Percentiles rank a stretch among this genome's conserved stretches.
Conservation (phyloP, 1,140 invertebrate genomes). For the Dryas iulia region DNA sequence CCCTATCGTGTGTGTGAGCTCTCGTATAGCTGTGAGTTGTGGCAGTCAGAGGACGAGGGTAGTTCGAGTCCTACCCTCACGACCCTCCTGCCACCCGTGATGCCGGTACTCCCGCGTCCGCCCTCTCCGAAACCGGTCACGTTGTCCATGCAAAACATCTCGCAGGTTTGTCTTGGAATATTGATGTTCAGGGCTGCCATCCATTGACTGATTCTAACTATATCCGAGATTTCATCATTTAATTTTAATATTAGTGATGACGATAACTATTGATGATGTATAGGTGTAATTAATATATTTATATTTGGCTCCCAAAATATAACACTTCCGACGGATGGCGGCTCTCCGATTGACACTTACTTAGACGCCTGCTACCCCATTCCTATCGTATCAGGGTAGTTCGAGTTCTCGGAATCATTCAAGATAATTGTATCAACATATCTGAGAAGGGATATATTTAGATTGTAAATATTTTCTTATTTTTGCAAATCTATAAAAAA, state of each 20-base stretch:
- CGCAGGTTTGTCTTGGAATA: slow-evolving; percentile 50
- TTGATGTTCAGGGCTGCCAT: slow-evolving; percentile 13
- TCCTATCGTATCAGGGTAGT: neutral
- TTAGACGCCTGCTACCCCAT: slow-evolving; percentile 4
- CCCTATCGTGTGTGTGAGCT: neutral
- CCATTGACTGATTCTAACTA: neutral
- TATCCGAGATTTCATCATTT: too few species aligned
- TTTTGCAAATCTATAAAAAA: too few species aligned
- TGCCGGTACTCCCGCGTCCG: slow-evolving; percentile 40
- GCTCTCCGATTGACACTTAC: slow-evolving; percentile 3
- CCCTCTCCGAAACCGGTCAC: slow-evolving; percentile 43
- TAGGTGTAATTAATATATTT: too few species aligned
- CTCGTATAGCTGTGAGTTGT: slow-evolving; percentile 30
- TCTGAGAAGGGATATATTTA: neutral
- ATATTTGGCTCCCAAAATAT: neutral
- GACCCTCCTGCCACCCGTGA: slow-evolving; percentile 54
- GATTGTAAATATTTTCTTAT: neutral
- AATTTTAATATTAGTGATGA: neutral
- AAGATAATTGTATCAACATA: neutral
- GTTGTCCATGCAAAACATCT: slow-evolving; percentile 39
- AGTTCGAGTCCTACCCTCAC: slow-evolving; percentile 54
- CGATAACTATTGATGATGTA: neutral
- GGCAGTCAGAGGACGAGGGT: slow-evolving; percentile 49
- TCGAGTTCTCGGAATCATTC: slow-evolving; percentile 34
- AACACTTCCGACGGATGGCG: neutral